These are phyloP conservation scores for Dicyrtomina minuta DNA, from an alignment of 2,888 invertebrate genomes.

Conservation along the genomic window DNA sequence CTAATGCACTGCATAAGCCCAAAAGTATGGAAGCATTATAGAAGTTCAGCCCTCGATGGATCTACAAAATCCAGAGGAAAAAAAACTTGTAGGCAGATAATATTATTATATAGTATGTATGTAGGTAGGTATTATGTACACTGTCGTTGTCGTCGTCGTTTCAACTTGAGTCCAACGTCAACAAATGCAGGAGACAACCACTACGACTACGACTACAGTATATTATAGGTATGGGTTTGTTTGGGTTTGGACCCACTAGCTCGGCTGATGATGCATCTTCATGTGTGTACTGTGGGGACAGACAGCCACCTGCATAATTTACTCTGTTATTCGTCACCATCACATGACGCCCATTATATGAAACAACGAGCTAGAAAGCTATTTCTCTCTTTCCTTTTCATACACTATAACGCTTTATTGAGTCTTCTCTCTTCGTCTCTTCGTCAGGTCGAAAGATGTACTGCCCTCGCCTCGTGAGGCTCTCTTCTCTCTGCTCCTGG, in stretches of 20 bases:
- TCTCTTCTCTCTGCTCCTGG: too few relatives aligned
- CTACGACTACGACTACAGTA: not conserved
- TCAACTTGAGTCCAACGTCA: not conserved
- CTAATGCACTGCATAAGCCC: too few relatives aligned
- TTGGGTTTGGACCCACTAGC: not conserved
- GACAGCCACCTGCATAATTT: constrained; percentile 29
- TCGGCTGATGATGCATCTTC: constrained; percentile 13
- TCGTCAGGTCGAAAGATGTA: not conserved
- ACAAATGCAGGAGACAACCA: not conserved
- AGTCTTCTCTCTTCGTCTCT: not conserved
- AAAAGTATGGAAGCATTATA: too few relatives aligned
- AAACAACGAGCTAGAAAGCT: not conserved
- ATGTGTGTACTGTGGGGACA: constrained; percentile 13
- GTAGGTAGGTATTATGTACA: not conserved
- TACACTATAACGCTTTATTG: not conserved
- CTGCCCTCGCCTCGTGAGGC: too few relatives aligned
- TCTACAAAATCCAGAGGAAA: not conserved
- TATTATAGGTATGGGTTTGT: too few relatives aligned
- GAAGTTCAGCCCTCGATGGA: too few relatives aligned
- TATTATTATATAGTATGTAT: too few relatives aligned
- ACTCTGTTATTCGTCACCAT: constrained; percentile 26
- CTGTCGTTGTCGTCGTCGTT: not conserved
- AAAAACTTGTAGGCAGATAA: too few relatives aligned
- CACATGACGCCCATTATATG: constrained; percentile 10
- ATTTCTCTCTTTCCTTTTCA: not conserved